phyloP scores from a whole-genome alignment of 2,888 invertebrate genomes.

The Pardosa pseudoannulata region DNA sequence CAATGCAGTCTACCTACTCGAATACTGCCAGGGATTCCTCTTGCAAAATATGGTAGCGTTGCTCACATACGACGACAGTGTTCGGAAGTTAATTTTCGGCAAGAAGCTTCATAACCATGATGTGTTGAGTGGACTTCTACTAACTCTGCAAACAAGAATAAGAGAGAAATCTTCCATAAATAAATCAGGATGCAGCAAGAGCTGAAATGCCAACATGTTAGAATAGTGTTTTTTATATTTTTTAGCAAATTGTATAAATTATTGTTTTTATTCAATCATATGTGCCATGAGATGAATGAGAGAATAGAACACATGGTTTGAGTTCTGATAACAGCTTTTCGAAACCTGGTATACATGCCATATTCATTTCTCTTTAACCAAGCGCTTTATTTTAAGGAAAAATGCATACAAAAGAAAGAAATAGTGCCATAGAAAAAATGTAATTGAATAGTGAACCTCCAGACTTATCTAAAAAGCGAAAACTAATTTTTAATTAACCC shows the following conservation, averaged over 20 bases:
- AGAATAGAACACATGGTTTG: neutral
- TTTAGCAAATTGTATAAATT: neutral
- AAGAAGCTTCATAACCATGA: constrained; percentile 93
- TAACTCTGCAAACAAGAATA: constrained; percentile 86
- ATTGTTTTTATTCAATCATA: neutral
- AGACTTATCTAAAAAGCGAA: too few relatives aligned
- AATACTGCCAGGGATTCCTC: constrained; percentile 93
- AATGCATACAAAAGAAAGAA: too few relatives aligned
- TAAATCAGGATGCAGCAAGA: constrained; percentile 33
- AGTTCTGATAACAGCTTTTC: neutral
- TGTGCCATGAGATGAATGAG: neutral
- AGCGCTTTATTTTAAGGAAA: too few relatives aligned
- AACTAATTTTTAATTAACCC: too few relatives aligned
- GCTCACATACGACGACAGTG: constrained; percentile 92
- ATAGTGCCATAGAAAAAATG: too few relatives aligned
- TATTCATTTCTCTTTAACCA: too few relatives aligned
- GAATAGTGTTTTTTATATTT: neutral
- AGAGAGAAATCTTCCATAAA: constrained; percentile 72
- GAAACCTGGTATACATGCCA: too few relatives aligned
- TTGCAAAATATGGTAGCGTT: constrained; percentile 96
- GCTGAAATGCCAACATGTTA: constrained; percentile 24
- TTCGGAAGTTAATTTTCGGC: constrained; percentile 90
- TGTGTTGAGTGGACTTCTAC: constrained; percentile 87
- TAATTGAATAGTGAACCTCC: too few relatives aligned
- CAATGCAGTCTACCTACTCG: constrained; percentile 89